These are phyloP conservation scores for Patella caerulea DNA, from an alignment of 2,888 invertebrate species.

Conservation along the genomic window DNA sequence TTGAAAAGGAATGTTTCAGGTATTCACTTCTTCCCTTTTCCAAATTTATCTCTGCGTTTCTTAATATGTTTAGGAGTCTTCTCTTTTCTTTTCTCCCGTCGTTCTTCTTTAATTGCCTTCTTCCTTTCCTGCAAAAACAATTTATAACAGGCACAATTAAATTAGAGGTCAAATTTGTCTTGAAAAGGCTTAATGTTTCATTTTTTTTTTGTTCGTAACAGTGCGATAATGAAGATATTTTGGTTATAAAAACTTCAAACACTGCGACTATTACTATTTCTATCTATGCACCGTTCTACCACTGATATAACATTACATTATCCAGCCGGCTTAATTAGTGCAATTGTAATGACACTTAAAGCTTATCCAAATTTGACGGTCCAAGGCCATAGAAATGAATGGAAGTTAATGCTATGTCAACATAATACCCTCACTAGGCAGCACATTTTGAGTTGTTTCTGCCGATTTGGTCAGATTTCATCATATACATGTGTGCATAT, in stretches of 20 bases:
- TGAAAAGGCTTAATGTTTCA: not conserved
- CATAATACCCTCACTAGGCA: too few relatives aligned
- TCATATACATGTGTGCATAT: too few relatives aligned
- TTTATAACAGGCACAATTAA: not conserved
- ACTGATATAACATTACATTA: not conserved
- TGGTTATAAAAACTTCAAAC: conserved; percentile 10
- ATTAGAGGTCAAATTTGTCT: not conserved
- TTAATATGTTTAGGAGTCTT: conserved; percentile 96
- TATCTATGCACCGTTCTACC: conserved; percentile 8
- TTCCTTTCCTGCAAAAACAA: conserved; percentile 77
- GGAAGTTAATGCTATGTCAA: too few relatives aligned
- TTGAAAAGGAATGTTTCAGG: too few relatives aligned
- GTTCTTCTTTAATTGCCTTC: conserved; percentile 87
- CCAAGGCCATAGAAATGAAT: too few relatives aligned
- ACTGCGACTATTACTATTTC: conserved; percentile 2
- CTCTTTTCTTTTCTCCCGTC: conserved; percentile 88
- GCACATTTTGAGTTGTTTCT: too few relatives aligned
- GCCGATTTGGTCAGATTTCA: too few relatives aligned
- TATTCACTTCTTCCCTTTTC: conserved; percentile 41
- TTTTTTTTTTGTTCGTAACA: not conserved
- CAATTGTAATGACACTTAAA: not conserved
- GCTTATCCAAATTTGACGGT: too few relatives aligned
- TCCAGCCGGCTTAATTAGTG: conserved; percentile 6
- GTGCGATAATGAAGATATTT: conserved; percentile 10
- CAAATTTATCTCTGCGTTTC: conserved; percentile 81